Percentiles rank a stretch among this genome's conserved stretches.
Evolutionary conservation across 2,797 vertebrate species (phyloP).

Genomic region (Pygocentrus nattereri): DNA sequence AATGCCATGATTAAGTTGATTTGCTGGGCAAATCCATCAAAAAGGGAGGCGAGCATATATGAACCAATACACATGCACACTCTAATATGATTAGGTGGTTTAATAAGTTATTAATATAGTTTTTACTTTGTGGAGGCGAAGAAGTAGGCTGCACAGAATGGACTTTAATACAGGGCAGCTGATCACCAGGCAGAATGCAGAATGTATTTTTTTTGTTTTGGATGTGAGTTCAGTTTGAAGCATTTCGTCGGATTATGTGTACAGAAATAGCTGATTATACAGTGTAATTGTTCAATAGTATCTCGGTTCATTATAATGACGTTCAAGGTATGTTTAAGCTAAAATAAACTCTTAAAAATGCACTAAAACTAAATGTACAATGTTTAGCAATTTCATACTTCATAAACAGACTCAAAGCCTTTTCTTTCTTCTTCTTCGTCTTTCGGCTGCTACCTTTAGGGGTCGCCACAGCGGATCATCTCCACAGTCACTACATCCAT

Average conservation of each 20-base stretch:
- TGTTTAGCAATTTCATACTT: not conserved
- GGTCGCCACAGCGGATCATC: too few relatives aligned
- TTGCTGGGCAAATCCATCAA: constrained; percentile 77
- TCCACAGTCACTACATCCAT: too few relatives aligned
- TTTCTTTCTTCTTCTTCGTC: not conserved
- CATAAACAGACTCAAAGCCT: not conserved
- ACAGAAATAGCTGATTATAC: constrained; percentile 50
- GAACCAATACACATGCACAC: constrained; percentile 75
- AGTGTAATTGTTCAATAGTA: constrained; percentile 48
- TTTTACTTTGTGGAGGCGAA: constrained; percentile 71
- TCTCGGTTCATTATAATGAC: constrained; percentile 38
- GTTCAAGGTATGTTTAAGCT: constrained; percentile 26
- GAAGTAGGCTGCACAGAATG: constrained; percentile 68
- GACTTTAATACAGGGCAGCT: constrained; percentile 40
- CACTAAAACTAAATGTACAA: not conserved
- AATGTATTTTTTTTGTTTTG: constrained; percentile 58
- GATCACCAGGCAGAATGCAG: constrained; percentile 41
- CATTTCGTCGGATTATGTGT: constrained; percentile 46
- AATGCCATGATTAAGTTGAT: constrained; percentile 81
- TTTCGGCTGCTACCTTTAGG: too few relatives aligned
- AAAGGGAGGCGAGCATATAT: constrained; percentile 71
- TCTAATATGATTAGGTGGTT: constrained; percentile 79
- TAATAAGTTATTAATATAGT: constrained; percentile 82
- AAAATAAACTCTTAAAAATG: constrained; percentile 6
- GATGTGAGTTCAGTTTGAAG: constrained; percentile 44